phyloP scores from a whole-genome alignment of 2,113 vertebrate species.

The Grantiella picta region DNA sequence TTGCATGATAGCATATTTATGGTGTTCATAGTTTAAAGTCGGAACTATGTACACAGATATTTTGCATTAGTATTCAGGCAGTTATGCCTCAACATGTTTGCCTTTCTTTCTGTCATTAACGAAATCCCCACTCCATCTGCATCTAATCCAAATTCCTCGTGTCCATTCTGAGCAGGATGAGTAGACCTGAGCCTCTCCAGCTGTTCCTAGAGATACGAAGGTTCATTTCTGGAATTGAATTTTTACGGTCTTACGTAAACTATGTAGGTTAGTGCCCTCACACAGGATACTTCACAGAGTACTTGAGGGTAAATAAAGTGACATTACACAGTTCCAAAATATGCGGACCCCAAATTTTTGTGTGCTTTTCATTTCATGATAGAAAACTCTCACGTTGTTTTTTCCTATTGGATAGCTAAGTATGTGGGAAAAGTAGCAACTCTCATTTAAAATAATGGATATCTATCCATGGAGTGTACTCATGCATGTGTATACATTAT shows the following conservation, averaged over 20 bases:
- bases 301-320: neutral
- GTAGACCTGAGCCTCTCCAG: constrained; percentile 49
- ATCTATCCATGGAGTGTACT: neutral
- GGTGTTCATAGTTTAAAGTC: constrained; percentile 18
- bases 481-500: neutral
- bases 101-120: constrained; percentile 43
- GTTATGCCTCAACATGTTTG: constrained; percentile 33
- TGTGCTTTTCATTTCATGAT: constrained; percentile 1
- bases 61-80: constrained; percentile 16
- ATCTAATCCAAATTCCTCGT: constrained; percentile 57
- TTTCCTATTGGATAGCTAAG: neutral
- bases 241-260: neutral
- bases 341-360: neutral
- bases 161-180: constrained; percentile 34
- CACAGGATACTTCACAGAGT: neutral
- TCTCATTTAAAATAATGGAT: neutral
- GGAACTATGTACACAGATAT: constrained; percentile 14
- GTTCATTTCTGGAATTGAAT: constrained; percentile 39
- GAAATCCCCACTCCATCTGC: constrained; percentile 54
- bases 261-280: neutral
- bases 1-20: constrained; percentile 4
- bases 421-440: neutral
- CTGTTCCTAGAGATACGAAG: neutral
- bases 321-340: neutral
- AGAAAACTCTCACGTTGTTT: neutral